Percentiles rank a stretch among this genome's conserved stretches.
Conservation (phyloP, 2,888 invertebrate genomes). For the Netelia virgata region DNA sequence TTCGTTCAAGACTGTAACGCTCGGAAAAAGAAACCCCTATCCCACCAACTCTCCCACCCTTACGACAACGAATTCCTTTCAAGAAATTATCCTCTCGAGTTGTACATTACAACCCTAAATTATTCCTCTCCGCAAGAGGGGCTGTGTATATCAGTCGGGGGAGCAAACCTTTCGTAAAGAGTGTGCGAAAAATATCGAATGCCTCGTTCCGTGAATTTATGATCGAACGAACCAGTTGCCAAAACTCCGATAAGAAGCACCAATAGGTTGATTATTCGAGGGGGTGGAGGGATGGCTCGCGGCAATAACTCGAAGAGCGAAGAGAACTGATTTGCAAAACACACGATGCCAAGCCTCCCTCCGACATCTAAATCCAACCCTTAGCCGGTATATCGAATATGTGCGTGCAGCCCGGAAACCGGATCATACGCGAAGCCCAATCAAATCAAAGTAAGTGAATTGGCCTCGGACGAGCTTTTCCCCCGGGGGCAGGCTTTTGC, state of each 20-base stretch:
- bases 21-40: background rate
- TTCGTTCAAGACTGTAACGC: slow-evolving; percentile 56
- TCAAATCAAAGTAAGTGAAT: slow-evolving; percentile 85
- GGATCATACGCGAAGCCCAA: slow-evolving; percentile 80
- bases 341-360: slow-evolving; percentile 76
- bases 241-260: slow-evolving; percentile 81
- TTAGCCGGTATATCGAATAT: slow-evolving; percentile 42
- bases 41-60: slow-evolving; percentile 27
- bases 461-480: slow-evolving; percentile 73
- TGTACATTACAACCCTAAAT: slow-evolving; percentile 60
- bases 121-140: slow-evolving; percentile 44
- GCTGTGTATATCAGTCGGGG: slow-evolving; percentile 69
- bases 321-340: slow-evolving; percentile 79
- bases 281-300: slow-evolving; percentile 58
- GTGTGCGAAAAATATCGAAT: slow-evolving; percentile 51
- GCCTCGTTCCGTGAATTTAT: slow-evolving; percentile 22
- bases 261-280: slow-evolving; percentile 81
- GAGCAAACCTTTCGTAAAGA: background rate
- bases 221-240: slow-evolving; percentile 73
- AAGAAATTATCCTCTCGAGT: slow-evolving; percentile 67
- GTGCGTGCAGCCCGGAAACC: slow-evolving; percentile 66
- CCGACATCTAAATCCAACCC: slow-evolving; percentile 52
- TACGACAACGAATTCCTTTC: slow-evolving; percentile 68
- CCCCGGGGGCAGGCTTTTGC: slow-evolving; percentile 61
- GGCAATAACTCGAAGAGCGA: slow-evolving; percentile 74